Evolutionary conservation across 2,113 vertebrate genomes (phyloP).

Genomic region (Formicarius rufipectus): DNA sequence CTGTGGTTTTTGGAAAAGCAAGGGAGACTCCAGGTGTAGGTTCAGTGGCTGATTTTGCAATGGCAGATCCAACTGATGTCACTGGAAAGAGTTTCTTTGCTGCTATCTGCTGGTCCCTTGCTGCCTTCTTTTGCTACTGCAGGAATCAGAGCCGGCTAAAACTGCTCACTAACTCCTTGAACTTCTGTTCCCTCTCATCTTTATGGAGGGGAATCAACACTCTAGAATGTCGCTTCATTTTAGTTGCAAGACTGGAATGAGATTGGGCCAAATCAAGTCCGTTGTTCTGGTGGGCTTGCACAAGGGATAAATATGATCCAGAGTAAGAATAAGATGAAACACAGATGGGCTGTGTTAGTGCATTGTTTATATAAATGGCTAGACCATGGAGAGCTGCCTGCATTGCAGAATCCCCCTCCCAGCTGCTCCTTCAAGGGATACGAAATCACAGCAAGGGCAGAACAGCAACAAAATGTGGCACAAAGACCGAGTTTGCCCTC

Average conservation of each 20-base stretch:
- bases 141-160: background rate
- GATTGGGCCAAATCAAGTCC: background rate
- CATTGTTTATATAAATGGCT: background rate
- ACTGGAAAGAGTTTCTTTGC: background rate
- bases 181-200: background rate
- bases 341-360: background rate
- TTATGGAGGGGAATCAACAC: background rate
- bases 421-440: background rate
- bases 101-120: slow-evolving; percentile 31
- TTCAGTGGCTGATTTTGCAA: background rate
- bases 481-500: background rate
- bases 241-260: background rate
- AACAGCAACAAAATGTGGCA: background rate
- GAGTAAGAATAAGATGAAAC: background rate
- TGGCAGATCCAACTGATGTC: background rate
- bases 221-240: fast-evolving
- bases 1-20: background rate
- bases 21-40: background rate
- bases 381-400: background rate
- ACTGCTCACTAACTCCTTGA: background rate
- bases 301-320: background rate
- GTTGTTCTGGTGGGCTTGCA: background rate
- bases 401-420: background rate
- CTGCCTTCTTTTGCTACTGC: slow-evolving; percentile 39
- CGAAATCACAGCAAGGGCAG: background rate